Percentiles rank a stretch among this genome's conserved stretches.
These are phyloP conservation scores for Myotis pilosus DNA, from an alignment of 2,797 vertebrate genomes.

Conservation along the genomic window DNA sequence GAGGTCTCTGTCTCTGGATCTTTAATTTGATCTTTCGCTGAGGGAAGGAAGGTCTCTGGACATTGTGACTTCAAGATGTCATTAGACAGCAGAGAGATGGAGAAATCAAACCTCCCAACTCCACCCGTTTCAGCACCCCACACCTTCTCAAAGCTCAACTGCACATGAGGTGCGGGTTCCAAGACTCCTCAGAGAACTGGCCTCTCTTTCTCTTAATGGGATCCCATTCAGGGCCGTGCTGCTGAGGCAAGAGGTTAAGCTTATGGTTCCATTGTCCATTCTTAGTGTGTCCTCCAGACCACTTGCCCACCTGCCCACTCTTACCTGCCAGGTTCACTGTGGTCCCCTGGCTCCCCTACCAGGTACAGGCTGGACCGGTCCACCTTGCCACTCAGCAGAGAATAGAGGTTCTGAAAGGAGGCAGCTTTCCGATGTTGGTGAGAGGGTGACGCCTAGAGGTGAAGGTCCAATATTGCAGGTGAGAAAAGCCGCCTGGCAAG, in stretches of 20 bases:
- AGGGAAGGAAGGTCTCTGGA: background rate
- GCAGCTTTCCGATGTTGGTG: slow-evolving; percentile 90
- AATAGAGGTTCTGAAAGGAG: slow-evolving; percentile 91
- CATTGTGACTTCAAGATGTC: background rate
- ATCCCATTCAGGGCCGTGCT: background rate
- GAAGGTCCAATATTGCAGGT: slow-evolving; percentile 70
- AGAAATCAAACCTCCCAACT: background rate
- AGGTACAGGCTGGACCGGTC: slow-evolving; percentile 89
- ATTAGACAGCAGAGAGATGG: background rate
- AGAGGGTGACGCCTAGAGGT: slow-evolving; percentile 92
- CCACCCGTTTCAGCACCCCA: background rate
- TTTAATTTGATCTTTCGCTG: background rate
- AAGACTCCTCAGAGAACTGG: background rate
- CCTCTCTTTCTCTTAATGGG: background rate
- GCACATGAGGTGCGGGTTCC: background rate
- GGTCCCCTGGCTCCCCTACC: slow-evolving; percentile 81
- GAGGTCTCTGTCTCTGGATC: background rate
- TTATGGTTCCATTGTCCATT: background rate
- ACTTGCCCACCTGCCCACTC: fast-evolving
- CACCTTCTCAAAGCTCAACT: background rate
- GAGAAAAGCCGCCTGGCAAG: slow-evolving; percentile 17
- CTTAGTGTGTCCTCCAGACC: background rate
- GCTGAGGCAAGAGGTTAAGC: background rate
- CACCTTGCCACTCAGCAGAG: slow-evolving; percentile 87
- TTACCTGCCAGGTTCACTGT: slow-evolving; percentile 87